Evolutionary conservation across 2,113 vertebrate genomes (phyloP).

Genomic region (Pseudonaja textilis): DNA sequence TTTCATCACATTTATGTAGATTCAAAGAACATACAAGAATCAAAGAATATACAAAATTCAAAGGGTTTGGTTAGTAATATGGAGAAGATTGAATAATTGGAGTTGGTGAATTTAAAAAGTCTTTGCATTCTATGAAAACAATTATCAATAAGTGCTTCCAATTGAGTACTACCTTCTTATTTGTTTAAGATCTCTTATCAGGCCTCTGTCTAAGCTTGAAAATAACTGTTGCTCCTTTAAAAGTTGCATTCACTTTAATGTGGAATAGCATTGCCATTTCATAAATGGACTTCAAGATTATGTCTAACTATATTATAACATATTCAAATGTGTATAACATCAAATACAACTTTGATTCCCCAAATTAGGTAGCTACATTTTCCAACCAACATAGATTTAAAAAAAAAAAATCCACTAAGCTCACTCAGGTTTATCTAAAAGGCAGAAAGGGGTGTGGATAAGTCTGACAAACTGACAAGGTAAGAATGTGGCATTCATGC

Average conservation of each 20-base stretch:
- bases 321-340: not conserved
- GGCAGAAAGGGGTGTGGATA: constrained; percentile 49
- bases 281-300: not conserved
- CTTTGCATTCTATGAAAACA: not conserved
- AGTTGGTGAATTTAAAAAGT: not conserved
- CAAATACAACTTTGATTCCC: not conserved
- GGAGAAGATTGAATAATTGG: not conserved
- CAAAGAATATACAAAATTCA: not conserved
- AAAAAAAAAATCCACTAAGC: not conserved
- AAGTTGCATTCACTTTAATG: not conserved
- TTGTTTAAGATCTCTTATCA: not conserved
- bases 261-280: not conserved
- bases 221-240: not conserved
- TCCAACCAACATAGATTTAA: not conserved
- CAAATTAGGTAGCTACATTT: not conserved
- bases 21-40: not conserved
- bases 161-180: not conserved
- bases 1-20: not conserved
- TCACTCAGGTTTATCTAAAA: not conserved
- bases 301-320: not conserved
- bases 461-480: constrained; percentile 55
- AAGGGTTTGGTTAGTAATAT: not conserved
- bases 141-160: not conserved
- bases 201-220: not conserved
- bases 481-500: constrained; percentile 32